Base-by-base conservation (phyloP, 2,113 vertebrate genomes). In the Nestor notabilis region DNA sequence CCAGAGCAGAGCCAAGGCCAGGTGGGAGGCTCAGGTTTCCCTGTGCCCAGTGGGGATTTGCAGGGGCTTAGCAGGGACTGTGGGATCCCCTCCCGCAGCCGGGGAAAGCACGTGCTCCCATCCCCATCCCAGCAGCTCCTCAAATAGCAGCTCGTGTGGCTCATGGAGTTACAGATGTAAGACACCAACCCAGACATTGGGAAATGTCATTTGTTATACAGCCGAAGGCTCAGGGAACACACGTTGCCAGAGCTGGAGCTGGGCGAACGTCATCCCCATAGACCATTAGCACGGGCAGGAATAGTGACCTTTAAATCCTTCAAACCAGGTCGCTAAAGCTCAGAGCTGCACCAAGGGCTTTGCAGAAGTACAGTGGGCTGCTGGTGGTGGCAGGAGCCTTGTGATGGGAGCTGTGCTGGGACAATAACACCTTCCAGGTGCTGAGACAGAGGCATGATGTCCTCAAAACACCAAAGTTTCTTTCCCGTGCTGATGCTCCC, bases 21-120 rank as follows among this genome's bases (percentile, higher is more conserved):
- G 74, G 84, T 91, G 81, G 87, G 91, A 68, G 50, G 79, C 70
- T 97, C 89, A 63, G 56, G 80, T 97, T 97, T 96, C 93, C 63
- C 43, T 64, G 39, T 53, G 60, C 72, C 74, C 63, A n/a, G 16
- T 14, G 76, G 47, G 89, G 89, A 78, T 95, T 96, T 94, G 83
- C 64, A 83, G 52, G 43, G 52, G 77, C 90, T 97, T 96, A 96
- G 53, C 1, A 0, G 37, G 84, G 35, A 61, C 83, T 66, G n/a
- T 1, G 66, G 75, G 79, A 95, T 90, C 75, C 53, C 60, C 83
- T 92, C 53, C 43, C 3, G 7, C 43, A 82, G 66, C 41, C 19
- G 3, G 39, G 43, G 63, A 83, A 71, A 79, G 39, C 52, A 58
- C n/a, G 7, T 4, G 2, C 20, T 87, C 72, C 76, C 58, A 23